Percentiles rank a stretch among this genome's conserved stretches.
Conservation (phyloP, 2,888 invertebrate species). For the Anarsia innoxiella region DNA sequence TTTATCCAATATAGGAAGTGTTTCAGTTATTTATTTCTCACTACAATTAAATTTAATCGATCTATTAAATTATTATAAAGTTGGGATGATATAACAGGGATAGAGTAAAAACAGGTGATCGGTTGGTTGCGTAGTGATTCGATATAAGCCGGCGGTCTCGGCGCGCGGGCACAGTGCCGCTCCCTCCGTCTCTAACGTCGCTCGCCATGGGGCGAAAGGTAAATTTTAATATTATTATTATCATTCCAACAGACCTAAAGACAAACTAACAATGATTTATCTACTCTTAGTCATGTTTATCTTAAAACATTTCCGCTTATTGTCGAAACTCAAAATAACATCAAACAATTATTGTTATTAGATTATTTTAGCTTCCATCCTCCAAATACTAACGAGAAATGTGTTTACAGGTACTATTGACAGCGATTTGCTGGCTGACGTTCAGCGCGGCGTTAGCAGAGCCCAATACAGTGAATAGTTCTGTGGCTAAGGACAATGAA, state of each 20-base stretch:
- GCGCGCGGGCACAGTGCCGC: constrained; percentile 53
- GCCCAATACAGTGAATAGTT: constrained; percentile 31
- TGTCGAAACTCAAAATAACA: not conserved
- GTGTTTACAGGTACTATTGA: constrained; percentile 49
- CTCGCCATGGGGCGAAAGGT: constrained; percentile 62
- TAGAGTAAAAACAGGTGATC: constrained; percentile 21
- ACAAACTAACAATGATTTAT: constrained; percentile 3
- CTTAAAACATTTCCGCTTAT: not conserved
- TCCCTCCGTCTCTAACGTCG: constrained; percentile 43
- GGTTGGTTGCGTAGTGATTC: constrained; percentile 27
- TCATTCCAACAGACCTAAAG: not conserved
- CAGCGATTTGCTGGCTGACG: constrained; percentile 44
- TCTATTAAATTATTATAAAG: constrained; percentile 1
- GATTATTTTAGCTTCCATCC: too few species aligned
- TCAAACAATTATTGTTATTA: too few species aligned
- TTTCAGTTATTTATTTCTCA: constrained; percentile 29
- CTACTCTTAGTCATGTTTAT: too few species aligned
- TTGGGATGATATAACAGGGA: constrained; percentile 40
- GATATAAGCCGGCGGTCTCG: constrained; percentile 50
- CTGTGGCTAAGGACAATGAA: constrained; percentile 35
- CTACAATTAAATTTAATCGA: constrained; percentile 19
- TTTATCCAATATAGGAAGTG: constrained; percentile 37
- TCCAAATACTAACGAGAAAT: too few species aligned
- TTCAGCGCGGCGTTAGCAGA: constrained; percentile 33
- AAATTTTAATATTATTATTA: constrained; percentile 21